Percentiles rank a stretch among this genome's conserved stretches.
Conservation (phyloP, 1,140 invertebrate species). For the Oreohelix idahoensis region DNA sequence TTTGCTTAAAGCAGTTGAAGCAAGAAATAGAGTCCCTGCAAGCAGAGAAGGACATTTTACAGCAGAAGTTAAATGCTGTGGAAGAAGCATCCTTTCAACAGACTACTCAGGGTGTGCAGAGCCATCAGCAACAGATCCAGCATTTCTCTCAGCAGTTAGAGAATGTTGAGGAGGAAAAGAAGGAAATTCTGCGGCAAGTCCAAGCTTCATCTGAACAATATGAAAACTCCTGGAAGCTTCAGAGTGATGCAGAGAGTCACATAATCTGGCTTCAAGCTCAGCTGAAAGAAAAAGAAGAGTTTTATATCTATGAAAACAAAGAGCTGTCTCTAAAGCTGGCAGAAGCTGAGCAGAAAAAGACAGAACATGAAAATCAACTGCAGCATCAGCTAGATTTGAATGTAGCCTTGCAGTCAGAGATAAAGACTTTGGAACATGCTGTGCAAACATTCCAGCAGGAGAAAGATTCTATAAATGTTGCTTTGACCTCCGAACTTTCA, state of each 20-base stretch:
- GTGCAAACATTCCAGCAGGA: not conserved
- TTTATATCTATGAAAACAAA: not conserved
- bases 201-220: not conserved
- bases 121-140: not conserved
- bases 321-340: constrained; percentile 18
- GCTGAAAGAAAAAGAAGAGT: constrained; percentile 20
- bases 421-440: not conserved
- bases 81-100: too few species aligned
- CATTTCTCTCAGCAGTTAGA: not conserved
- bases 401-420: not conserved
- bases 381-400: not conserved
- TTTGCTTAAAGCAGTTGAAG: not conserved
- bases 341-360: constrained; percentile 1
- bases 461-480: not conserved
- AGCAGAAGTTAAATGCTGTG: not conserved
- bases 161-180: not conserved
- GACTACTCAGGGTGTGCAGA: not conserved
- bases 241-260: not conserved
- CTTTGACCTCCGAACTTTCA: not conserved
- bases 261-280: not conserved
- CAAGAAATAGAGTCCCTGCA: constrained; percentile 17
- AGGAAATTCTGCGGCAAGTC: not conserved
- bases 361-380: constrained; percentile 8
- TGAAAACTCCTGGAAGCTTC: not conserved
- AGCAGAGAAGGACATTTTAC: not conserved